phyloP scores from a whole-genome alignment of 2,888 invertebrate genomes.

The Halictus ligatus region DNA sequence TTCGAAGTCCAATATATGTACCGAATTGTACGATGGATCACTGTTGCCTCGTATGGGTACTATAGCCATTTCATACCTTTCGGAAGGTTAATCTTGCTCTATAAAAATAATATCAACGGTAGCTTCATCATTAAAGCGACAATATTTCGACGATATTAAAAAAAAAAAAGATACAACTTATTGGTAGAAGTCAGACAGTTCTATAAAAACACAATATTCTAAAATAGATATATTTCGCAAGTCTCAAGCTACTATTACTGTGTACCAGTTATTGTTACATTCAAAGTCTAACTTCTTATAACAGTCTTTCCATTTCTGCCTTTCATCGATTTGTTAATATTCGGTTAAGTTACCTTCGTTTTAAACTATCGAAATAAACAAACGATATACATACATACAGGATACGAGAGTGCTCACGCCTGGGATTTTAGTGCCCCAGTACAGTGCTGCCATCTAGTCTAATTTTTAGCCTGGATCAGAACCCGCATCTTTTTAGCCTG shows the following conservation, averaged over 20 bases:
- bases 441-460: too few species aligned
- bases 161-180: too few species aligned
- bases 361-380: background rate
- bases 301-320: background rate
- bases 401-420: too few species aligned
- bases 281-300: background rate
- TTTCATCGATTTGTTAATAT: background rate
- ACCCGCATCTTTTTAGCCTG: too few species aligned
- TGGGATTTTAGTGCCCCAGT: too few species aligned
- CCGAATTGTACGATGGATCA: too few species aligned
- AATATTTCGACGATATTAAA: background rate
- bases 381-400: background rate
- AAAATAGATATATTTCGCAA: background rate
- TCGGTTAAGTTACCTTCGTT: background rate
- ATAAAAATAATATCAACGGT: background rate
- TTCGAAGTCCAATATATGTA: background rate
- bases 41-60: background rate
- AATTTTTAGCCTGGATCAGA: too few species aligned
- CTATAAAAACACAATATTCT: background rate
- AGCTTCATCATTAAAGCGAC: background rate
- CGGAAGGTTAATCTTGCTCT: background rate
- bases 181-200: too few species aligned
- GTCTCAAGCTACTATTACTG: background rate
- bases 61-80: constrained; percentile 16
- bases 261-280: too few species aligned